Evolutionary conservation across 1,140 invertebrate species (phyloP), one percentile per base, ranked within the genome.

Genomic region (Hyposmocoma kahamanoa): DNA sequence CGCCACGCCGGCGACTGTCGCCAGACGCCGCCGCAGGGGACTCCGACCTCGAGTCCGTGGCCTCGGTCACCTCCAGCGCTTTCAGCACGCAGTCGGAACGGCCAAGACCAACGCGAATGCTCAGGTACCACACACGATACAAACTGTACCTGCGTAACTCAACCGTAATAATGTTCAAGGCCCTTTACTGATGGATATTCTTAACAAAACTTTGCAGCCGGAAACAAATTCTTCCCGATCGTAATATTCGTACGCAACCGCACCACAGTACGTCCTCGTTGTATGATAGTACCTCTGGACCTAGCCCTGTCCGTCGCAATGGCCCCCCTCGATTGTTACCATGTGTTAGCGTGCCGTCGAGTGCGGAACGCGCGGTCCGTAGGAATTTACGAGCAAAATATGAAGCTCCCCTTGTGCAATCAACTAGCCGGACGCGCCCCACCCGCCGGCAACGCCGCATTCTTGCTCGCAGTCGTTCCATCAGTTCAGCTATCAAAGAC

Each of bases 11-110:
- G 36, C 57, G 72, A 20, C 55, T 91, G 10, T 93, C 92, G 41
- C 91, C 92, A 1, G 93, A 94, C 63, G 92, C 92, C 56, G 89
- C 93, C 60, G 87, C 93, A 50, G 92, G 90, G 11, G 95, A 96
- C 83, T 96, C 94, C 49, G 95, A 97, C 74, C 93, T 96, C 87
- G 95, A 97, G 84, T 95, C 94, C 63, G 93, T 95, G 47, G 93
- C 90, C 36, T 94, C 93, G 38, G 92, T 95, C 49, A 95, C 93
- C 36, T 96, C 95, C 69, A 96, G 95, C 89, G 94, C 95, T 68
- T 96, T 96, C 84, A 96, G 95, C 62, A 97, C 95, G 48, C 95
- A 97, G 83, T 96, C 94, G 61, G 95, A 97, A 87, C 87, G 94
- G 64, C 94, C 94, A 11, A 88, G 93, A 54, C 92, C 91, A 45